Conservation (phyloP, 1,140 invertebrate species). For the Tribolium madens region DNA sequence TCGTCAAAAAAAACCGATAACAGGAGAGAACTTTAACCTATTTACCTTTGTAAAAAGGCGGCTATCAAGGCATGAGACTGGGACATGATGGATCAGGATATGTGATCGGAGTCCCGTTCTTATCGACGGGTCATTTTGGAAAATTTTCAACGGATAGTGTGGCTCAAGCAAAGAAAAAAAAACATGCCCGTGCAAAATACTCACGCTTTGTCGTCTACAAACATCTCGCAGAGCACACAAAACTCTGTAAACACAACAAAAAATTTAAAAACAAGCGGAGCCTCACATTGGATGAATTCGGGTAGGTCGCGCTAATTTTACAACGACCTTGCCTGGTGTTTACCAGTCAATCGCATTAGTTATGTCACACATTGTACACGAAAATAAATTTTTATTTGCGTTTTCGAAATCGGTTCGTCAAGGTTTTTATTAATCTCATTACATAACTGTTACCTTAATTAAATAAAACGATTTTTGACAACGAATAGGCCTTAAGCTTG, state of each 20-base stretch:
- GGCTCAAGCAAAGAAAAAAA: neutral
- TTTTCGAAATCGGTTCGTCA: neutral
- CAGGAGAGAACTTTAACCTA: neutral
- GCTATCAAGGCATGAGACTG: neutral
- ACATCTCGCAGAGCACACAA: slow-evolving; percentile 37
- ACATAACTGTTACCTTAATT: neutral
- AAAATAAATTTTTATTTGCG: neutral
- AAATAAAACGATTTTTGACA: neutral
- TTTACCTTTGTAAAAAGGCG: neutral
- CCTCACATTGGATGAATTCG: neutral
- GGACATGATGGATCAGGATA: slow-evolving; percentile 18
- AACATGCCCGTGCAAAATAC: slow-evolving; percentile 38
- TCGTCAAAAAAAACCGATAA: slow-evolving; percentile 11
- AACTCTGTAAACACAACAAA: slow-evolving; percentile 37
- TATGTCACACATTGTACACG: neutral
- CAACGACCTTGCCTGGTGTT: slow-evolving; percentile 12
- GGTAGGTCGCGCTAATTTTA: slow-evolving; percentile 22
- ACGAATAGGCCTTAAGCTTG: too few relatives aligned
- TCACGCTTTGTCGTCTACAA: slow-evolving; percentile 47
- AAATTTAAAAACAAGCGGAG: neutral
- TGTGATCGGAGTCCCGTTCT: slow-evolving; percentile 16
- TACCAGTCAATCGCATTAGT: neutral
- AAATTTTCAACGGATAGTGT: neutral
- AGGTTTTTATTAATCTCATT: neutral
- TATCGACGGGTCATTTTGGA: slow-evolving; percentile 10